A percentile compares a stretch with the other conserved stretches of the same genome.
These are phyloP conservation scores for Lipophrys pholis DNA, from an alignment of 2,113 vertebrate species.

Conservation along the genomic window DNA sequence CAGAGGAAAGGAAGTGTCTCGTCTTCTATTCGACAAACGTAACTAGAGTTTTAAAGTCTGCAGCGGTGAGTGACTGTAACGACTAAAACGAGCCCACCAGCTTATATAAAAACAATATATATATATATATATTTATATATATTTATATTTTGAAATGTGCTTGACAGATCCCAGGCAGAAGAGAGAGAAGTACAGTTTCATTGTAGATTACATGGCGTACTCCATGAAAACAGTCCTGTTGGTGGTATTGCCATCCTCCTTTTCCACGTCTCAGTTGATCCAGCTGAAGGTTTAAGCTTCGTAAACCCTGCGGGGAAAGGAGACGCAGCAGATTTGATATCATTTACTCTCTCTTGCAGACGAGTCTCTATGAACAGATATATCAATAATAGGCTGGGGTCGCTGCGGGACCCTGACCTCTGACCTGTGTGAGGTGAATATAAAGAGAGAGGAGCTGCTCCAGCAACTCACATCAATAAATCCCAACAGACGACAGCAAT, in stretches of 20 bases:
- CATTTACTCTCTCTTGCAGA: no score
- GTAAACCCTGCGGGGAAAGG: conserved; percentile 77
- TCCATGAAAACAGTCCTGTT: conserved; percentile 66
- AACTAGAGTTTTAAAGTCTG: conserved; percentile 63
- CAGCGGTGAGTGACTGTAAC: conserved; percentile 53
- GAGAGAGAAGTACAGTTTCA: conserved; percentile 51
- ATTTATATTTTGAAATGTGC: conserved; percentile 35
- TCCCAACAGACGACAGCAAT: no score
- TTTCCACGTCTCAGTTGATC: conserved; percentile 36
- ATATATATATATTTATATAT: conserved; percentile 20
- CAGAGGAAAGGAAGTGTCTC: background rate
- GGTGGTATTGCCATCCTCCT: conserved; percentile 14
- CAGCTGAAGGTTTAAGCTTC: conserved; percentile 75
- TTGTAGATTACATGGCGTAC: conserved; percentile 57
- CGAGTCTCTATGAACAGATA: background rate
- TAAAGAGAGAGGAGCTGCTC: background rate
- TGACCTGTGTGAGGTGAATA: no score
- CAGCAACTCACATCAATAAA: conserved; percentile 16
- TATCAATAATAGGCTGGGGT: background rate
- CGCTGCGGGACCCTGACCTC: background rate
- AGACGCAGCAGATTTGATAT: no score
- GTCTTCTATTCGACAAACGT: conserved; percentile 34
- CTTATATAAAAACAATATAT: conserved; percentile 53
- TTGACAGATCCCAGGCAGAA: conserved; percentile 58
- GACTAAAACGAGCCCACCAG: conserved; percentile 55